A percentile compares a stretch with the other conserved stretches of the same genome.
Conservation (phyloP, 2,888 invertebrate species). For the Chrysolina oricalcia region DNA sequence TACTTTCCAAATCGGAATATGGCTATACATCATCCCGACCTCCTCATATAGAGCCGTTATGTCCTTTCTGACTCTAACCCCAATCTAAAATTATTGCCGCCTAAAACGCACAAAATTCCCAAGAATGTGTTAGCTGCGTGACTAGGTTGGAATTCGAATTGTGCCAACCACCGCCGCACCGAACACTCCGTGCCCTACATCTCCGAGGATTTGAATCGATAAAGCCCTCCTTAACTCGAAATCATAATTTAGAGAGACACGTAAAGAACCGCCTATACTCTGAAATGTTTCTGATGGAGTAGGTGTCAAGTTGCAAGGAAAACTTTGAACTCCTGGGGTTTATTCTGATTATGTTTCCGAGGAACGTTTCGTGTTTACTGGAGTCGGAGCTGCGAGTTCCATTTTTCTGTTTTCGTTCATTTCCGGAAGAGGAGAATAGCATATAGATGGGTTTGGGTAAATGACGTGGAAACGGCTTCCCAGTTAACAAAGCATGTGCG, state of each 20-base stretch:
- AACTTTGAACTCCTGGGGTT: neutral
- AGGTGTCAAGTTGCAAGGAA: neutral
- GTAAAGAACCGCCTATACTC: neutral
- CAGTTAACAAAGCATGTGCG: too few relatives aligned
- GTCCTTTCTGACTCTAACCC: neutral
- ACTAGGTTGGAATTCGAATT: constrained; percentile 27
- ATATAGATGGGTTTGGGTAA: too few relatives aligned
- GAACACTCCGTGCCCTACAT: constrained; percentile 27
- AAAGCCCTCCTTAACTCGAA: constrained; percentile 5
- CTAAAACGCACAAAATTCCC: constrained; percentile 16
- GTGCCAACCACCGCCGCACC: constrained; percentile 15
- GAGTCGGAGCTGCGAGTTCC: too few relatives aligned
- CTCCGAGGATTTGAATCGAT: constrained; percentile 27
- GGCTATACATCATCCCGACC: neutral
- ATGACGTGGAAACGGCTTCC: too few relatives aligned
- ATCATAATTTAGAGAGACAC: constrained; percentile 16
- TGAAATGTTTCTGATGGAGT: neutral
- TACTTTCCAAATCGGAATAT: neutral
- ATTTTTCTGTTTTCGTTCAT: too few relatives aligned
- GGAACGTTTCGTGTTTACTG: too few relatives aligned
- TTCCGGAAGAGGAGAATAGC: too few relatives aligned
- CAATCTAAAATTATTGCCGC: constrained; percentile 19
- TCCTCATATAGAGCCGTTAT: constrained; percentile 7
- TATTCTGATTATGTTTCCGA: too few relatives aligned
- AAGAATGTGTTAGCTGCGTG: constrained; percentile 29